Evolutionary conservation across 2,113 vertebrate genomes (phyloP), one percentile per base, ranked within the genome.

Genomic region (Cynopterus brachyotis): DNA sequence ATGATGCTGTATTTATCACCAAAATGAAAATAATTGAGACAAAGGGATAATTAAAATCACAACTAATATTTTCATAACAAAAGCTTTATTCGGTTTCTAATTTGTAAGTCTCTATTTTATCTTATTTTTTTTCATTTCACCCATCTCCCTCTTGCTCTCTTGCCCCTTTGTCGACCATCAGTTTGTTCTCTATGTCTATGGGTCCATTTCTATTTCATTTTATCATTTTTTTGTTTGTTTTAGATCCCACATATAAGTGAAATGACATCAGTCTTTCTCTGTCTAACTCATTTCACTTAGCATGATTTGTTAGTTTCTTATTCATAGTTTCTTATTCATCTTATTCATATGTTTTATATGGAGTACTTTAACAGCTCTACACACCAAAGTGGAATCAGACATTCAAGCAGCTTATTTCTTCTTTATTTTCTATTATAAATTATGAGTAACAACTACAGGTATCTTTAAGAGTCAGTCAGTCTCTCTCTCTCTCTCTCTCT

Each of bases 41-140:
- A 92, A 96, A 95, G 59, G 16, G 87, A 83, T 93, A 95, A 96
- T 85, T 82, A 90, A 92, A 90, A 55, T 79, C 17, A 70, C 42
- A 73, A 20, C 26, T 72, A 42, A 69, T 87, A 94, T 93, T 95
- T 96, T 94, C 76, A 96, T 89, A 92, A 66, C 89, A 76, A 81
- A 88, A 45, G 1, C 91, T 64, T 95, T 72, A 87, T 92, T 76
- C 40, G 26, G 87, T 95, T 93, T 82, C n/a, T 64, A 32, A 96
- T 37, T 92, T 84, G 11, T 45, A 92, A 67, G 24, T 45, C 16
- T 28, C 7, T 42, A 50, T 60, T 81, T 60, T 42, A 60, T 60
- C 42, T 60, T 60, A 42, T 30, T 81, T 81, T 40, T 60, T 42
- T 2, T 57, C 9, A 81, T 81, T 42, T 60, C 24, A 32, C 37